A percentile compares a stretch with the other conserved stretches of the same genome.
phyloP scores from a whole-genome alignment of 2,113 vertebrate species.

The Fulmarus glacialis region DNA sequence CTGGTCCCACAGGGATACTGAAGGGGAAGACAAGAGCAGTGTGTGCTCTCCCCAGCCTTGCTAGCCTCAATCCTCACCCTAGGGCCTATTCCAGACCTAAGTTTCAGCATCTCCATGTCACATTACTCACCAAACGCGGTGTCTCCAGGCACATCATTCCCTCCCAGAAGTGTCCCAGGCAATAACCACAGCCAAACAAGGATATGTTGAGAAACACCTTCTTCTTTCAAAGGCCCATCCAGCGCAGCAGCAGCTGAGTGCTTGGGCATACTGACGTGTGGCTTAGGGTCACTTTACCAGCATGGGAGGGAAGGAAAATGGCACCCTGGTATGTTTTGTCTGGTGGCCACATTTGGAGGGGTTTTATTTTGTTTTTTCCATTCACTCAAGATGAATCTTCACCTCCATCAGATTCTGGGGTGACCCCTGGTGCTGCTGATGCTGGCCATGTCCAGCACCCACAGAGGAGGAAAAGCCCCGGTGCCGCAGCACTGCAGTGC shows the following conservation, averaged over 20 bases:
- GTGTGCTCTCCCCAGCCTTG: accelerated
- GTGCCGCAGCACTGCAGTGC: not conserved
- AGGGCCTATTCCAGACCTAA: not conserved
- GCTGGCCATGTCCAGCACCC: not conserved
- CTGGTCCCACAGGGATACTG: not conserved
- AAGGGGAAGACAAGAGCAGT: not conserved
- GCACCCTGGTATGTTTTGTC: not conserved
- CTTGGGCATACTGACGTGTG: not conserved
- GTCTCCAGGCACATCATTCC: not conserved
- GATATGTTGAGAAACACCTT: not conserved
- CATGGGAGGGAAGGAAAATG: not conserved
- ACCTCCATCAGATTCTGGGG: not conserved
- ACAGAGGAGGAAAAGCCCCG: not conserved
- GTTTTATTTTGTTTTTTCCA: not conserved
- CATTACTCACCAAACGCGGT: accelerated
- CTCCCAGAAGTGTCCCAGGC: not conserved
- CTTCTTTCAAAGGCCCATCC: not conserved
- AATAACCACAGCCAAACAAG: not conserved
- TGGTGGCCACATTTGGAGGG: accelerated
- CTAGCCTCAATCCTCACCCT: not conserved
- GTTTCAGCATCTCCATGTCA: not conserved
- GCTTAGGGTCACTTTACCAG: not conserved
- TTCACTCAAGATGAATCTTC: not conserved
- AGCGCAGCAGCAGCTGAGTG: not conserved
- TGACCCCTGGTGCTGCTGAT: accelerated